These are phyloP conservation scores for Tromatobia lineatoria DNA, from an alignment of 2,888 invertebrate species.

Conservation along the genomic window DNA sequence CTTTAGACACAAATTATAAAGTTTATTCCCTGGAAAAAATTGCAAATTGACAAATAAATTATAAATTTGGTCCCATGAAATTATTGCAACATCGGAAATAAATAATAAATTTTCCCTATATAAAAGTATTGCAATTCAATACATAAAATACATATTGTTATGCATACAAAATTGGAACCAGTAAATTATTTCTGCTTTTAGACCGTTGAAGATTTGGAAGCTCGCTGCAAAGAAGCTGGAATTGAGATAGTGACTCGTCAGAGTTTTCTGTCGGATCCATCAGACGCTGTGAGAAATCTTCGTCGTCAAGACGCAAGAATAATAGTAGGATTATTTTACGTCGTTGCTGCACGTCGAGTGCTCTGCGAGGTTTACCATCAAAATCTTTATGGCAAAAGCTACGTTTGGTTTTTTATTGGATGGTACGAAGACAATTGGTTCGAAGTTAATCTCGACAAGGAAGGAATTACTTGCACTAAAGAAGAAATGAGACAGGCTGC, in stretches of 20 bases:
- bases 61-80: neutral
- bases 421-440: conserved; percentile 99
- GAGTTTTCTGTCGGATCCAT: conserved; percentile 98
- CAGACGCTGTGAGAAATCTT: conserved; percentile 97
- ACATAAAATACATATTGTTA: neutral
- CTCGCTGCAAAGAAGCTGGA: conserved; percentile 95
- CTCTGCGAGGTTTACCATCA: conserved; percentile 98
- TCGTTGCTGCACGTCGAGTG: conserved; percentile 97
- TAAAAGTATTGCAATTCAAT: too few relatives aligned
- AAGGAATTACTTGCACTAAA: conserved; percentile 96
- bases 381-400: conserved; percentile 96
- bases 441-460: conserved; percentile 93
- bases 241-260: conserved; percentile 99
- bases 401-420: conserved; percentile 99
- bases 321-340: conserved; percentile 99
- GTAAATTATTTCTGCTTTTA: conserved; percentile 81
- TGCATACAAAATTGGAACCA: neutral
- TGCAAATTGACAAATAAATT: neutral
- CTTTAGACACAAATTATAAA: too few relatives aligned
- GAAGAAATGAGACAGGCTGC: conserved; percentile 98
- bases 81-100: neutral
- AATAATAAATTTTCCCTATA: too few relatives aligned
- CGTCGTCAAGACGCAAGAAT: conserved; percentile 98
- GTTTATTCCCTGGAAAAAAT: neutral
- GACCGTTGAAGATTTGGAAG: conserved; percentile 99